phyloP scores from a whole-genome alignment of 2,113 vertebrate genomes.

The Orientallactaga bullata region DNA sequence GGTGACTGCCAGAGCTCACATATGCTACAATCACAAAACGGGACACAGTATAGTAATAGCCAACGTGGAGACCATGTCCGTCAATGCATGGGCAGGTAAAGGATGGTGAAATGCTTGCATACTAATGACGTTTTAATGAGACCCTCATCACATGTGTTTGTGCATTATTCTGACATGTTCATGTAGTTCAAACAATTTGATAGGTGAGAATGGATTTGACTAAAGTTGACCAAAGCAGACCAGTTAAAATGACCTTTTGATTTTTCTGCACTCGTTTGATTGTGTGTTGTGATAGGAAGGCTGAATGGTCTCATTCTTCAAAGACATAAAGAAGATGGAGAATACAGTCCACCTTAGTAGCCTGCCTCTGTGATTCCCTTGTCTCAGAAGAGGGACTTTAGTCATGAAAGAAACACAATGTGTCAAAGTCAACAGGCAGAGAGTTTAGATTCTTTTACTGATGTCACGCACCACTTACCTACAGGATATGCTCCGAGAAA shows the following conservation, averaged over 20 bases:
- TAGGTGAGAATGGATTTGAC: neutral
- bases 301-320: neutral
- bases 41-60: neutral
- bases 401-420: neutral
- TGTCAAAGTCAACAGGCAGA: neutral
- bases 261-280: neutral
- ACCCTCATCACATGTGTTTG: neutral
- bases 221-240: conserved; percentile 16
- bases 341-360: neutral
- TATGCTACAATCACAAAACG: neutral
- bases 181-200: neutral
- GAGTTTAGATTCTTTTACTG: conserved; percentile 31
- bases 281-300: neutral
- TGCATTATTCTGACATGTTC: neutral
- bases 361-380: neutral
- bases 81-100: neutral
- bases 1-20: neutral
- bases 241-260: neutral
- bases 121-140: neutral
- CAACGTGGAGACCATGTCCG: neutral
- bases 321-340: neutral
- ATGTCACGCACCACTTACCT: neutral
- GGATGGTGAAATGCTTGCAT: neutral
- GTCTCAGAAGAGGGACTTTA: neutral
- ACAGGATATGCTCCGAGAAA: neutral